These are phyloP conservation scores for Volucella zonaria DNA, from an alignment of 2,888 invertebrate species.

Conservation along the genomic window DNA sequence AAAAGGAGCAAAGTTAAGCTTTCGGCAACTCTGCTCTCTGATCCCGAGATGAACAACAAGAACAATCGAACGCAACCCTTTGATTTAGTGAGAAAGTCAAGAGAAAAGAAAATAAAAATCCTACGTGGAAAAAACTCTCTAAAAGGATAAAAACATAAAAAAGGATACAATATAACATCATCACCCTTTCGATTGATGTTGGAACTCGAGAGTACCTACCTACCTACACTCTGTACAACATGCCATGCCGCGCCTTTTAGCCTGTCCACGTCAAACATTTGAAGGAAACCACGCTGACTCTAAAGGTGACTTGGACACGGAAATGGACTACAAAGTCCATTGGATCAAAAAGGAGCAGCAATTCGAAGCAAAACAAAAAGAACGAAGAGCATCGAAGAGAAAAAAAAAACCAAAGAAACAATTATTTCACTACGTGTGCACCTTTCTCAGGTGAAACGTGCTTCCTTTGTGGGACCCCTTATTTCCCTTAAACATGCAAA, in stretches of 20 bases:
- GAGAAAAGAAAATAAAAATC: neutral
- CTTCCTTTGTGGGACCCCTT: conserved; percentile 61
- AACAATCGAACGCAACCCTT: conserved; percentile 38
- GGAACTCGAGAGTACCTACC: neutral
- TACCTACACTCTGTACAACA: neutral
- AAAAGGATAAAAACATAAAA: conserved; percentile 22
- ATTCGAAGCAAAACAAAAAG: conserved; percentile 22
- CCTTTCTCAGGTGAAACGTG: conserved; percentile 74
- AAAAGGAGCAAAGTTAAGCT: too few species aligned
- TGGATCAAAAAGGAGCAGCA: conserved; percentile 44
- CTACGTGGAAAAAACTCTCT: conserved; percentile 2
- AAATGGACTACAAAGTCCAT: neutral
- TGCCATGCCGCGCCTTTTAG: neutral
- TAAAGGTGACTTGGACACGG: neutral
- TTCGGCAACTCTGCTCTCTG: too few species aligned
- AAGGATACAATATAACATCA: conserved; percentile 69
- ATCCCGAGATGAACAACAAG: neutral
- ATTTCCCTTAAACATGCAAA: conserved; percentile 70
- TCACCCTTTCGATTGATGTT: conserved; percentile 65
- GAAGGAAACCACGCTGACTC: conserved; percentile 16
- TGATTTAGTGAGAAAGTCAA: conserved; percentile 56
- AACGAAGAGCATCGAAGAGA: neutral
- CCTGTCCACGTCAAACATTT: conserved; percentile 42
- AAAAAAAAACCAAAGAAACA: conserved; percentile 26
- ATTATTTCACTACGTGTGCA: conserved; percentile 64